Evolutionary conservation across 2,113 vertebrate species (phyloP).

Genomic region (Porphyrio hochstetteri): DNA sequence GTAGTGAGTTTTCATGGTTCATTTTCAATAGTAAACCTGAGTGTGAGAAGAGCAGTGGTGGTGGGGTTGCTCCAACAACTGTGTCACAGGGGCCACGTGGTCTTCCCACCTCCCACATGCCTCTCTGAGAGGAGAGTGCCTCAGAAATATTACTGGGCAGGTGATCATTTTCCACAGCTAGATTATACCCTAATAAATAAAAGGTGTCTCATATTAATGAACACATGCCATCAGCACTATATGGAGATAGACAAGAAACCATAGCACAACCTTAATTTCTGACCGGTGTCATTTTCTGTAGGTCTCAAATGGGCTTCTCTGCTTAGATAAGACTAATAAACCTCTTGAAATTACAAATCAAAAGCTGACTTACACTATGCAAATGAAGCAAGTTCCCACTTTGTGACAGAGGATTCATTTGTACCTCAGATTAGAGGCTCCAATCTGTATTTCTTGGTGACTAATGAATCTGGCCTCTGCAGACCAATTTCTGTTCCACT

Average conservation of each 20-base stretch:
- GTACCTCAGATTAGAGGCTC: slow-evolving; percentile 79
- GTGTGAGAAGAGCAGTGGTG: not conserved
- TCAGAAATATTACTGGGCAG: not conserved
- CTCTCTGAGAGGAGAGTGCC: not conserved
- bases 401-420: slow-evolving; percentile 80
- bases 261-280: slow-evolving; percentile 49
- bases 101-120: not conserved
- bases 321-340: slow-evolving; percentile 77
- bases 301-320: slow-evolving; percentile 67
- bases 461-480: slow-evolving; percentile 81
- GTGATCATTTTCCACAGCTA: slow-evolving; percentile 33
- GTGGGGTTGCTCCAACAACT: not conserved
- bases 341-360: slow-evolving; percentile 75
- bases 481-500: slow-evolving; percentile 79
- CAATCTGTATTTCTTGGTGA: slow-evolving; percentile 75
- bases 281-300: slow-evolving; percentile 58
- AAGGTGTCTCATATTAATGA: not conserved
- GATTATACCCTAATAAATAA: slow-evolving; percentile 19
- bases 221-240: not conserved
- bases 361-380: slow-evolving; percentile 74
- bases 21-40: not conserved
- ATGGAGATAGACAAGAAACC: not conserved
- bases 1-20: not conserved
- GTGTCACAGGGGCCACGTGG: not conserved
- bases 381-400: slow-evolving; percentile 74